Evolutionary conservation across 1,140 invertebrate species (phyloP), one percentile per base, ranked within the genome.

Genomic region (Lordiphosa mommai): DNA sequence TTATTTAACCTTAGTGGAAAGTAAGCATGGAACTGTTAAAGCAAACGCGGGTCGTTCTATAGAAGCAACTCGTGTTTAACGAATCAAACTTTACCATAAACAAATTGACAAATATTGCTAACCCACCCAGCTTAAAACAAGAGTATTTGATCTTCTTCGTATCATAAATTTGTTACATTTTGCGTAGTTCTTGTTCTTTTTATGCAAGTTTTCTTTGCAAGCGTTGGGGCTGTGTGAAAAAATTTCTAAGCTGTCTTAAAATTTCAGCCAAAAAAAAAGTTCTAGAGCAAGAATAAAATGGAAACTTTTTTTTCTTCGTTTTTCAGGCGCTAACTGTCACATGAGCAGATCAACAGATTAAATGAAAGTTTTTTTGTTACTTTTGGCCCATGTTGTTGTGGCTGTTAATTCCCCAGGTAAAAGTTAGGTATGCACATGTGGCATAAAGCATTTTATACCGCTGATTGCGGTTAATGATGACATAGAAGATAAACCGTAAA

Each of bases 401-500:
- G 27, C 47, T 59, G 49, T 59, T 68, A 68, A 68, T 68, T 68
- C 65, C 64, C 64, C 38, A 53, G 65, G 64, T 37, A 48, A 68
- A 52, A 60, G 52, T 68, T 67, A 66, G 52, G 52, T 47, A 34
- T 68, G 48, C 56, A 65, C 60, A 65, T 61, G 49, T 33, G 60
- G 55, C 64, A 82, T 53, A 82, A 67, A 63, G 61, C 68, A 82
- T 80, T 55, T 51, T 60, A 40, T 59, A 82, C 76, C 55, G 71
- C 61, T 82, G 76, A 82, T 80, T 82, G 77, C 58, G 71, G 77
- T 82, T 80, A 82, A 80, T 76, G 76, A 82, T 82, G 76, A 76
- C 76, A 67, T 58, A 56, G 30, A 23, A 74, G 76, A 82, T 82
- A 80, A 67, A 29, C 57, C 33, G 16, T 36, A 65, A 46, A 23